A percentile compares a stretch with the other conserved stretches of the same genome.
phyloP scores from a whole-genome alignment of 2,797 vertebrate species.

The Myotis pilosus region DNA sequence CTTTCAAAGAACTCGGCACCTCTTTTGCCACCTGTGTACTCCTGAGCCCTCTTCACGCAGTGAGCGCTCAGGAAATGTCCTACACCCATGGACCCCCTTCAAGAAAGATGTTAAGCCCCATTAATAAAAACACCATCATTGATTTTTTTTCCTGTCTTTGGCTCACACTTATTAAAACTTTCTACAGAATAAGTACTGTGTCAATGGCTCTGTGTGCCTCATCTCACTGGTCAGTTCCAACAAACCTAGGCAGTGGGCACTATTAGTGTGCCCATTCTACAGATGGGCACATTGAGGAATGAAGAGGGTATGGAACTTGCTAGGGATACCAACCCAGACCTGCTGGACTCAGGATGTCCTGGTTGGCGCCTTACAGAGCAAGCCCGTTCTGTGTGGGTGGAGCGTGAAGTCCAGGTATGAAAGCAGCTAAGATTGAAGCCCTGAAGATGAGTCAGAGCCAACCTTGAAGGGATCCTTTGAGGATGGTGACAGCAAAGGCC shows the following conservation, averaged over 20 bases:
- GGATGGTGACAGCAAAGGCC: not conserved
- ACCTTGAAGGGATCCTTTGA: not conserved
- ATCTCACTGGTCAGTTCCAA: not conserved
- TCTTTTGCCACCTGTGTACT: not conserved
- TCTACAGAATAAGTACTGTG: not conserved
- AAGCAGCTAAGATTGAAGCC: not conserved
- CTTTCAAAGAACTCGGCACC: not conserved
- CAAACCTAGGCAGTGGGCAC: not conserved
- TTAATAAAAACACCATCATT: slow-evolving; percentile 36
- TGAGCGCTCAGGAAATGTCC: not conserved
- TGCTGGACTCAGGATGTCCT: not conserved
- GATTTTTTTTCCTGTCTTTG: not conserved
- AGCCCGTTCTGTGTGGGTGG: not conserved
- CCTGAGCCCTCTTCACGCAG: not conserved
- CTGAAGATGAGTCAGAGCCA: not conserved
- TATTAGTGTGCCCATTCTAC: not conserved
- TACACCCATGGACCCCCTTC: not conserved
- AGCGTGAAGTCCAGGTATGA: not conserved
- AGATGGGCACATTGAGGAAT: not conserved
- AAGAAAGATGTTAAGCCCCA: slow-evolving; percentile 2
- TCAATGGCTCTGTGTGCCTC: not conserved
- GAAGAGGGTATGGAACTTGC: not conserved
- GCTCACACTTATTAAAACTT: not conserved
- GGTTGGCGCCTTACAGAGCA: not conserved
- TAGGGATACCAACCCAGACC: not conserved